Conservation (phyloP, 1,140 invertebrate genomes). For the Stenopsyche tienmushanensis region DNA sequence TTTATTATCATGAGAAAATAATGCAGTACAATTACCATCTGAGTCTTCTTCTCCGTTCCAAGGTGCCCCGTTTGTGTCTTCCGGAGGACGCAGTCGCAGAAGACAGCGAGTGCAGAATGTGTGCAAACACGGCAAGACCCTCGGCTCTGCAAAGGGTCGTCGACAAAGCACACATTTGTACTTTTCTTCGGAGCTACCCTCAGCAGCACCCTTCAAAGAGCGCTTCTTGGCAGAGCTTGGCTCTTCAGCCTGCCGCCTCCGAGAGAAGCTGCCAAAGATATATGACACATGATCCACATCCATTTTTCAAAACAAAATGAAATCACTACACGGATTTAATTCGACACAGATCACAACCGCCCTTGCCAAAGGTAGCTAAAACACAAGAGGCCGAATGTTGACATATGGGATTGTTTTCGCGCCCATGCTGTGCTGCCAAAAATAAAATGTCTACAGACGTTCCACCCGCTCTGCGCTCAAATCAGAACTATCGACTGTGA, state of each 20-base stretch:
- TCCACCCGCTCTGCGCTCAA: not conserved
- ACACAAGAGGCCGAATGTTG: no score
- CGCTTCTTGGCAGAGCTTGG: slow-evolving; percentile 48
- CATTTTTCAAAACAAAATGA: slow-evolving; percentile 45
- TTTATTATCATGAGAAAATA: not conserved
- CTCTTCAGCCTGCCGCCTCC: slow-evolving; percentile 53
- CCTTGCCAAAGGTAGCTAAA: no score
- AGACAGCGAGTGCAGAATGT: slow-evolving; percentile 61
- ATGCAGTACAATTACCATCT: slow-evolving; percentile 41
- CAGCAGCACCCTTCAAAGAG: slow-evolving; percentile 46
- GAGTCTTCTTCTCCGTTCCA: slow-evolving; percentile 50
- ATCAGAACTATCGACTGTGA: no score
- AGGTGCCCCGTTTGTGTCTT: slow-evolving; percentile 45
- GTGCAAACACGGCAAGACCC: slow-evolving; percentile 59
- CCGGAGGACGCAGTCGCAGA: slow-evolving; percentile 47
- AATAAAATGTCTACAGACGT: not conserved
- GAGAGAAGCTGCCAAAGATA: slow-evolving; percentile 62
- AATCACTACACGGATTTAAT: not conserved
- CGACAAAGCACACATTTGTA: slow-evolving; percentile 56
- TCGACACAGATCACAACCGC: not conserved
- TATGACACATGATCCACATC: slow-evolving; percentile 60
- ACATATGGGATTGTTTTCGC: no score
- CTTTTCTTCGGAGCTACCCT: slow-evolving; percentile 40
- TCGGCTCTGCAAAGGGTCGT: slow-evolving; percentile 55
- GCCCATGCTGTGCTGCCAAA: no score